These are phyloP conservation scores for Allophyes oxyacanthae DNA, from an alignment of 2,888 invertebrate genomes.

Conservation along the genomic window DNA sequence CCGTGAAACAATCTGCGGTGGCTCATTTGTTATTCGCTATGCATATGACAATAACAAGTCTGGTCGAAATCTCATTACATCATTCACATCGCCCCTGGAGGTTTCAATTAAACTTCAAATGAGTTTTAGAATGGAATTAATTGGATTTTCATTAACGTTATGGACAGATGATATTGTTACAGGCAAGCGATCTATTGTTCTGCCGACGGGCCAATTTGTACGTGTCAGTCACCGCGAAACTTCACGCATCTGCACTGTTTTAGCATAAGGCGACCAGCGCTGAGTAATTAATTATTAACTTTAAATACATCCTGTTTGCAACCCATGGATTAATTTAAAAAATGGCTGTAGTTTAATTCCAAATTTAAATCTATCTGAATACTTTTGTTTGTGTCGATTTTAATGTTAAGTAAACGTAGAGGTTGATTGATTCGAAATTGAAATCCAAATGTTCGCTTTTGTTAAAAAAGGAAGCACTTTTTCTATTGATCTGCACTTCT, in stretches of 20 bases:
- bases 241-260: slow-evolving; percentile 67
- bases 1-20: slow-evolving; percentile 73
- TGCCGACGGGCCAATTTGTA: slow-evolving; percentile 79
- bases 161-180: slow-evolving; percentile 87
- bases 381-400: too few relatives aligned
- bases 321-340: not conserved
- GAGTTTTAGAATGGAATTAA: slow-evolving; percentile 87
- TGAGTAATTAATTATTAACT: slow-evolving; percentile 17
- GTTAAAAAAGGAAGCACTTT: too few relatives aligned
- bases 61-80: slow-evolving; percentile 85
- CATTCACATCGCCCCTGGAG: slow-evolving; percentile 81
- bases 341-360: not conserved
- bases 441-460: too few relatives aligned
- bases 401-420: too few relatives aligned
- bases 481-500: too few relatives aligned
- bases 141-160: slow-evolving; percentile 88
- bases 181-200: slow-evolving; percentile 82
- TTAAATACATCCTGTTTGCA: slow-evolving; percentile 1
- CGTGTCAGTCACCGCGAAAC: slow-evolving; percentile 77
- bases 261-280: slow-evolving; percentile 24
- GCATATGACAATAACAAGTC: slow-evolving; percentile 86
- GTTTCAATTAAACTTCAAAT: slow-evolving; percentile 89
- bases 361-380: not conserved
- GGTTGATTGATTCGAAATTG: too few relatives aligned
- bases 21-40: slow-evolving; percentile 82